These are phyloP conservation scores for Amblyornis subalaris DNA, from an alignment of 2,113 vertebrate species.

Conservation along the genomic window DNA sequence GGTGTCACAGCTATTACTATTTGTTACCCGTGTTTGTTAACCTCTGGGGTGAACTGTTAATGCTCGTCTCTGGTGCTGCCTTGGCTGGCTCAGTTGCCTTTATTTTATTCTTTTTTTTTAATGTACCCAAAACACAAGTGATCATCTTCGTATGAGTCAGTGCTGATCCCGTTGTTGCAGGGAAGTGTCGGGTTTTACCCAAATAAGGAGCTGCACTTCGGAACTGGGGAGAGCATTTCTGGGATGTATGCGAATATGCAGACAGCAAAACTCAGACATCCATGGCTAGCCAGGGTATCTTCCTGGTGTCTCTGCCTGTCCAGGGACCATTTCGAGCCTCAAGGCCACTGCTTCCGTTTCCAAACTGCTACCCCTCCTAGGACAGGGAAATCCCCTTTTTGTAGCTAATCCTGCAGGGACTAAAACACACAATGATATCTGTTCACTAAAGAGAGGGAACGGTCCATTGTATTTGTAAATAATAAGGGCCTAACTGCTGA, in stretches of 20 bases:
- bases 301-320: background rate
- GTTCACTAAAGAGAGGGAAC: background rate
- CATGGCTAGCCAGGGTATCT: background rate
- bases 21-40: slow-evolving; percentile 5
- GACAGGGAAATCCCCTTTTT: background rate
- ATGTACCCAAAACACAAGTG: background rate
- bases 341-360: accelerated
- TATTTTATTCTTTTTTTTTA: background rate
- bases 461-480: background rate
- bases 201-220: slow-evolving; percentile 34
- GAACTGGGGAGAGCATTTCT: background rate
- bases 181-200: slow-evolving; percentile 42
- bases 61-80: background rate
- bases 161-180: background rate
- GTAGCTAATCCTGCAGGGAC: background rate
- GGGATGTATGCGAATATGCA: background rate
- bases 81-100: background rate
- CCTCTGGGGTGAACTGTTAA: slow-evolving; percentile 20
- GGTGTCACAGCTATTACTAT: slow-evolving; percentile 14
- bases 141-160: slow-evolving; percentile 43
- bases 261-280: background rate
- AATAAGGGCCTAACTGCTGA: background rate
- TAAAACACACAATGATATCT: background rate
- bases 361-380: background rate
- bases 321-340: background rate